Conservation (phyloP, 2,888 invertebrate species). For the Platynereis dumerilii region DNA sequence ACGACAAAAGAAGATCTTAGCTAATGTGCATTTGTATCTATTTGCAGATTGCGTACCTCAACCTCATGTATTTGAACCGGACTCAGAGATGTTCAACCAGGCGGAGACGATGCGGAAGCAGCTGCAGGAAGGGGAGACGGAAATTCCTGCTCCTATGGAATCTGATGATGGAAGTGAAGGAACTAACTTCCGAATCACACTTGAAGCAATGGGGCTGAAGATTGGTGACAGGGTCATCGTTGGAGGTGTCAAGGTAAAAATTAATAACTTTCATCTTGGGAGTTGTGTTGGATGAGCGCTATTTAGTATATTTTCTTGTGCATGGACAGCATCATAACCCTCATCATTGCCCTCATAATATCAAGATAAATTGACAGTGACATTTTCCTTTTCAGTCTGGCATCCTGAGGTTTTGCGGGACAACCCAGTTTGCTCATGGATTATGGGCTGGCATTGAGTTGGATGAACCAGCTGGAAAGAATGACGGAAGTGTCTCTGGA, state of each 20-base stretch:
- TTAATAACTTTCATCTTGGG: background rate
- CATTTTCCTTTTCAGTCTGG: conserved; percentile 49
- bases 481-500: conserved; percentile 66
- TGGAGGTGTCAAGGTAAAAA: conserved; percentile 57
- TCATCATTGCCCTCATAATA: too few relatives aligned
- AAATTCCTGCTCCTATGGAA: conserved; percentile 26
- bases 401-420: conserved; percentile 63
- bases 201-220: conserved; percentile 63
- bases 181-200: conserved; percentile 45
- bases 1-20: too few relatives aligned
- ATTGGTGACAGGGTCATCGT: conserved; percentile 64
- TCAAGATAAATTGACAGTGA: too few relatives aligned
- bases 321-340: too few relatives aligned
- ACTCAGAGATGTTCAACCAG: conserved; percentile 61
- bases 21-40: too few relatives aligned
- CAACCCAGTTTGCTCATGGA: conserved; percentile 66
- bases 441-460: conserved; percentile 68
- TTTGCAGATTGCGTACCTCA: conserved; percentile 64
- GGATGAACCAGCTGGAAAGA: conserved; percentile 66
- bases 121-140: conserved; percentile 52
- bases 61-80: conserved; percentile 54
- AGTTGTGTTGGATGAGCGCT: too few relatives aligned
- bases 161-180: conserved; percentile 14
- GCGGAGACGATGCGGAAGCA: conserved; percentile 59
- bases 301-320: too few relatives aligned